Conservation (phyloP, 2,888 invertebrate species). For the Geotrupes spiniger region DNA sequence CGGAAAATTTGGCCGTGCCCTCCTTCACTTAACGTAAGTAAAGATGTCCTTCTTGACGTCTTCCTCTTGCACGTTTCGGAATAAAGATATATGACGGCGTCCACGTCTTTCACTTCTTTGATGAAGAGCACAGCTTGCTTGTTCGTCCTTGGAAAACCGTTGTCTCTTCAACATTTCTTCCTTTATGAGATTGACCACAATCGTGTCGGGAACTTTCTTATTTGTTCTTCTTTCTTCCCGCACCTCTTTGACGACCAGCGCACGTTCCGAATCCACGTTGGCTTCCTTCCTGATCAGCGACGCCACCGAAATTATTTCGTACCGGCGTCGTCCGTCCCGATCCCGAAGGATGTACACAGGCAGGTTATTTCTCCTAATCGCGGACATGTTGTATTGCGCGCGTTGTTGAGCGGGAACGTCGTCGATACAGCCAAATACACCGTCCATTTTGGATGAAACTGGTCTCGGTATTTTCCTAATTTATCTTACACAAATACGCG, state of each 20-base stretch:
- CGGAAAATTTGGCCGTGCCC: slow-evolving; percentile 27
- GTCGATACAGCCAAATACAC: slow-evolving; percentile 29
- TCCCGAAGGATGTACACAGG: slow-evolving; percentile 52
- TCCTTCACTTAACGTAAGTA: slow-evolving; percentile 33
- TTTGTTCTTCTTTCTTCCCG: slow-evolving; percentile 50
- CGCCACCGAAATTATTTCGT: slow-evolving; percentile 36
- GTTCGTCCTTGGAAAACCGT: slow-evolving; percentile 57
- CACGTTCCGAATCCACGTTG: slow-evolving; percentile 53
- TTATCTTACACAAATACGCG: too few species aligned
- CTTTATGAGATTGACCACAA: slow-evolving; percentile 56
- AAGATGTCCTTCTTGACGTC: slow-evolving; percentile 27
- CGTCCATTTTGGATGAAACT: slow-evolving; percentile 25
- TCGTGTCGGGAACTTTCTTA: slow-evolving; percentile 40
- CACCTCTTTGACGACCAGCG: slow-evolving; percentile 52
- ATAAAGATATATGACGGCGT: slow-evolving; percentile 39
- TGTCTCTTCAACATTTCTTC: slow-evolving; percentile 47
- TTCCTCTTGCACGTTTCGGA: slow-evolving; percentile 30
- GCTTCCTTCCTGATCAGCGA: slow-evolving; percentile 54
- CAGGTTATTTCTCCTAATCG: slow-evolving; percentile 45
- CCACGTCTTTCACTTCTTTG: slow-evolving; percentile 37
- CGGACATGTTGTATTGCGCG: slow-evolving; percentile 43
- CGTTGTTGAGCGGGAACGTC: slow-evolving; percentile 35
- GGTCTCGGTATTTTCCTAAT: too few species aligned
- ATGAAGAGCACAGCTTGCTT: slow-evolving; percentile 43
- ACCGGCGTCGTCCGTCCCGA: slow-evolving; percentile 37